Evolutionary conservation across 2,797 vertebrate species (phyloP), one percentile per base, ranked within the genome.

Genomic region (Muraenolepis orangiensis): DNA sequence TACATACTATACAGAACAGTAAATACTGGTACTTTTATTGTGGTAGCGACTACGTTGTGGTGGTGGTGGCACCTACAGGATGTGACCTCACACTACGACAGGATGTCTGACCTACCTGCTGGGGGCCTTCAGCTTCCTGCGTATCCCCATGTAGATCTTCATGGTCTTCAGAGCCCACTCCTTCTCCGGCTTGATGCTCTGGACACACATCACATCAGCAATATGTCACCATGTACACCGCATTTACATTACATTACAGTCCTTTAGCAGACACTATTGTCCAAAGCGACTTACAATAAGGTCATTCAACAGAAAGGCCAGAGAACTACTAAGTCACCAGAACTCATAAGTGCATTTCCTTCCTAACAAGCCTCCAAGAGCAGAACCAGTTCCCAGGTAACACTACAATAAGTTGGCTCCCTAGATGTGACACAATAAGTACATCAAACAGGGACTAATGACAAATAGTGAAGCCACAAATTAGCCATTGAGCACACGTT

Each of bases 141-240:
- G 94, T 75, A 98, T 96, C 68, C 97, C 97, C 80, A 98, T 94
- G 88, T 98, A 99, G 91, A 98, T 92, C 90, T 97, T 99, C 90
- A 96, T 95, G 72, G 90, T 86, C 0, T 96, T 95, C 84, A 99
- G 87, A 74, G 91, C 78, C 97, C 98, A 99, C 64, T 98, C 97
- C 1, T 96, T 95, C 82, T 99, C 96, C 0, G 96, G 94, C 80
- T 94, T 97, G 88, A 92, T 91, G 74, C 94, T 98, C 97, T 99
- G 88, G 16, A 81, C 72, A 32, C 2, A 71, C 6, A 71, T 3
- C 4, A 11, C 57, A 64, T 26, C n/a, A 61, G 57, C 57, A 10
- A 61, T n/a, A 26, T 7, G 0, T 57, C 46, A n/a, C 20, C 20
- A 30, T 31, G 8, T n/a, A n/a, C n/a, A n/a, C n/a, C n/a, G n/a